These are phyloP conservation scores for Monomorium pharaonis DNA, from an alignment of 1,140 invertebrate genomes.

Conservation along the genomic window DNA sequence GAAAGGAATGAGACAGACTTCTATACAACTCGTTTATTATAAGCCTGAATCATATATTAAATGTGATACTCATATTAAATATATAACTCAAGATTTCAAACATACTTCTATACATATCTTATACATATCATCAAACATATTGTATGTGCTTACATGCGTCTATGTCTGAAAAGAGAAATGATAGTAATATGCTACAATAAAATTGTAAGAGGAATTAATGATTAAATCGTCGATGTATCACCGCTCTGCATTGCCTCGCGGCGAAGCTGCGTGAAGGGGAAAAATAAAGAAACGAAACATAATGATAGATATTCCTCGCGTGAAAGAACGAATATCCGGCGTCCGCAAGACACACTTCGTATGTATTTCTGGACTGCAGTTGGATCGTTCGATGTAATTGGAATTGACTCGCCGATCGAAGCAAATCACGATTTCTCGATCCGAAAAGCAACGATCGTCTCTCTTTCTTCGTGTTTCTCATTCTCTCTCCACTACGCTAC, in stretches of 20 bases:
- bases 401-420: constrained; percentile 8
- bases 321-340: constrained; percentile 25
- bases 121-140: constrained; percentile 68
- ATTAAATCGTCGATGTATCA: constrained; percentile 55
- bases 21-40: constrained; percentile 83
- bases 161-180: constrained; percentile 58
- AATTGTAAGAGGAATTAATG: constrained; percentile 68
- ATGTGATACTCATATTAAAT: constrained; percentile 77
- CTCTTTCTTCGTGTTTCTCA: background rate
- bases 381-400: constrained; percentile 12
- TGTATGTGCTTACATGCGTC: constrained; percentile 62
- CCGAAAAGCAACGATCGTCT: constrained; percentile 2
- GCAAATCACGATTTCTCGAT: constrained; percentile 6
- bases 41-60: constrained; percentile 82
- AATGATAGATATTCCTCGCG: constrained; percentile 11
- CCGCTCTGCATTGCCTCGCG: background rate
- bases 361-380: constrained; percentile 2
- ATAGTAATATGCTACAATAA: constrained; percentile 75
- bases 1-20: constrained; percentile 41
- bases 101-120: constrained; percentile 71
- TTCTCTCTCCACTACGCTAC: constrained; percentile 6
- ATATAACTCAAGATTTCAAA: constrained; percentile 79
- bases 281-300: background rate
- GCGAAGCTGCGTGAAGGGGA: constrained; percentile 4
- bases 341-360: constrained; percentile 11